Base-by-base conservation (phyloP, 1,140 invertebrate genomes). In the Pentalonia nigronervosa region DNA sequence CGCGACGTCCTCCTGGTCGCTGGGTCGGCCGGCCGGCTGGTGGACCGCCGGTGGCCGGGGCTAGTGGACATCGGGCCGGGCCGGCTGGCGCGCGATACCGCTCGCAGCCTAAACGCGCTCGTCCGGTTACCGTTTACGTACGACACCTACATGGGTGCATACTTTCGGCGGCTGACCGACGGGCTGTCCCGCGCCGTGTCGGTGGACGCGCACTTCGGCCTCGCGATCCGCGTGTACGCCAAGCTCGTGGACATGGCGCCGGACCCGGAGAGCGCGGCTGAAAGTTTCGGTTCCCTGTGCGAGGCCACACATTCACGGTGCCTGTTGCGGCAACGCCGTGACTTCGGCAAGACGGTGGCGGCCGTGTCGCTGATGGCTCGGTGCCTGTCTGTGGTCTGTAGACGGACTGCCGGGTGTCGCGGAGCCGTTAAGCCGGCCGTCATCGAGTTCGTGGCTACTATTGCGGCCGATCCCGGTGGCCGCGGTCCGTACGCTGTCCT, bases 231-330 rank as follows among this genome's bases (percentile, higher is more conserved):
- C 47, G 76, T 86, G 23, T 93, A 93, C 91, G 91, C 91, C 21
- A 93, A 84, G 47, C 91, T 93, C 7, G 91, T 93, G 91, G 48
- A 93, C 76, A 8, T 48, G 34, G 91, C 91, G 11, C 76, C 76
- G 25, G 91, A 93, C 48, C 30, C 34, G 21, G 91, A 93, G 81
- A 41, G 30, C 34, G 76, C 91, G 21, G 91, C 34, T 36, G 91
- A 93, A 23, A 56, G 91, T 41, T 93, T 86, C 81, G 7, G 41
- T 9, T 93, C 91, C 3, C 91, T 93, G 91, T 93, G 91, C 91
- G 91, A 86, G 34, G 91, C 91, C 67, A n/a, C 76, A 23, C 91
- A 56, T 14, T 9, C 41, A 0, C 76, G 91, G 25, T 86, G 50
- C 8, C 11, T 34, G 25, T 34, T 67, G 14, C 60, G 60, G 6